Evolutionary conservation across 2,113 vertebrate genomes (phyloP), one percentile per base, ranked within the genome.

Genomic region (Pithys albifrons): DNA sequence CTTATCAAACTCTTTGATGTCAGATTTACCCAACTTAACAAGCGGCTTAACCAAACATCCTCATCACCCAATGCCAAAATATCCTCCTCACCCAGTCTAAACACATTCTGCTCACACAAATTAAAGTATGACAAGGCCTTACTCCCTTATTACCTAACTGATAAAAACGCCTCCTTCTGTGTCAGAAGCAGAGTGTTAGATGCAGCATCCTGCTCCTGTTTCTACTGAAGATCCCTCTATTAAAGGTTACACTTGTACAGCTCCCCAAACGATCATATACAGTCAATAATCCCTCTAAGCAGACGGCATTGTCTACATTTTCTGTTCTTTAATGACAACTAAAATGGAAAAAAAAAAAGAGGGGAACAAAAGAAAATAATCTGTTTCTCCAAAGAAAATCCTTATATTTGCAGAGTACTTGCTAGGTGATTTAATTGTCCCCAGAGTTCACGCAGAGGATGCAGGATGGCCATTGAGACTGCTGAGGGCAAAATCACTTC

Each of bases 1-100:
- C 65, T 96, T 95, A 97, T 97, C 95, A 78, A 92, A 81, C 86
- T 69, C 94, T 96, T 97, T 97, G 89, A 97, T 85, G 96, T 97
- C 80, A 85, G 93, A 95, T 95, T 93, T 93, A 78, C 51, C 91
- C 80, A 75, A 71, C 10, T 71, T 93, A 95, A 88, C 93, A 87
- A 91, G 89, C 8, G 33, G 84, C 83, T 97, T 95, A 97, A 96
- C 91, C 95, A 95, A 93, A 95, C 93, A 96, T 93, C 83, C 91
- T 93, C 91, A 67, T 92, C 89, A 12, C 52, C 94, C 57, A 8
- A 78, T 95, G 73, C 94, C 93, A 95, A 97, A 97, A 97, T 91
- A 95, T 97, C 91, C 95, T 97, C 87, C 89, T 97, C 57, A 89
- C 51, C 58, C 93, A 95, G 91, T 91, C 94, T 95, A 96, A 97